Evolutionary conservation across 2,888 invertebrate genomes (phyloP).

Genomic region (Protula sp.): DNA sequence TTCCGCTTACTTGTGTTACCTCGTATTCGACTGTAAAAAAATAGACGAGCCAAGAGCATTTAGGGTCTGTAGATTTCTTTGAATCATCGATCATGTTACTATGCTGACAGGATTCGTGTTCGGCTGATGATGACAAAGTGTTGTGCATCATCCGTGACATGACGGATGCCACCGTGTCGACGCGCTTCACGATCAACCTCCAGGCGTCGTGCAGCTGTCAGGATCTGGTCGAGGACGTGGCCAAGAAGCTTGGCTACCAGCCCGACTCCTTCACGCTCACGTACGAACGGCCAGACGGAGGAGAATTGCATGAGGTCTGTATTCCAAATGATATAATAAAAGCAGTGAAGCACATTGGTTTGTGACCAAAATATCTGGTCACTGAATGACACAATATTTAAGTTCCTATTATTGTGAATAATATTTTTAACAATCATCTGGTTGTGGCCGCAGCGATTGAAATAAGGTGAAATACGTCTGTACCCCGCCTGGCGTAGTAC

Average conservation of each 20-base stretch:
- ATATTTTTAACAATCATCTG: too few species aligned
- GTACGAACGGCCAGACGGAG: slow-evolving; percentile 15
- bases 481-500: too few species aligned
- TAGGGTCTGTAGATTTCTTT: too few species aligned
- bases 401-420: too few species aligned
- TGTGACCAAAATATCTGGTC: too few species aligned
- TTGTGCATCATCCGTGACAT: slow-evolving; percentile 56
- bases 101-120: slow-evolving; percentile 5
- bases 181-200: slow-evolving; percentile 46
- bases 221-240: slow-evolving; percentile 57
- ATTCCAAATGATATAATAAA: not conserved
- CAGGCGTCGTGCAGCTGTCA: slow-evolving; percentile 55
- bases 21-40: too few species aligned
- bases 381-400: too few species aligned
- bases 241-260: slow-evolving; percentile 53
- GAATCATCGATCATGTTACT: too few species aligned
- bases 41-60: too few species aligned
- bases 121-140: slow-evolving; percentile 41
- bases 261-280: slow-evolving; percentile 12
- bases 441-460: too few species aligned
- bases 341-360: not conserved
- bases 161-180: slow-evolving; percentile 36
- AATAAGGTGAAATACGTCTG: too few species aligned
- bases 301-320: not conserved
- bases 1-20: too few species aligned